Percentiles rank a stretch among this genome's conserved stretches.
phyloP scores from a whole-genome alignment of 2,113 vertebrate genomes.

The Axis porcinus region DNA sequence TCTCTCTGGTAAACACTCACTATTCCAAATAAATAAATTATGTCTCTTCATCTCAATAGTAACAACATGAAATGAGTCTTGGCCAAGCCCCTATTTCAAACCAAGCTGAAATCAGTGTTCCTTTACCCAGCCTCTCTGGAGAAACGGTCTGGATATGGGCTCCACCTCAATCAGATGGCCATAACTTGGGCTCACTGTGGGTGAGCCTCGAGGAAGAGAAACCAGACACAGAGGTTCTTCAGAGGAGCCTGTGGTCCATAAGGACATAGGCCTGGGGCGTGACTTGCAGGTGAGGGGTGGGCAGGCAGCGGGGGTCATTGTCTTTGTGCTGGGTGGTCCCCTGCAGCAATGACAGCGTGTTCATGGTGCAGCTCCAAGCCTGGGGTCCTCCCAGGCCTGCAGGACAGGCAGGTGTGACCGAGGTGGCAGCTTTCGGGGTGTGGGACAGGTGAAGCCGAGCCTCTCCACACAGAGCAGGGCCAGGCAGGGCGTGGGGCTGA shows the following conservation, averaged over 20 bases:
- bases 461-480: background rate
- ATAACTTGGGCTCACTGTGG: background rate
- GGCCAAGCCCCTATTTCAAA: background rate
- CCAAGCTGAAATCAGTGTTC: background rate
- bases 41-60: background rate
- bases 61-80: background rate
- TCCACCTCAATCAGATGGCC: background rate
- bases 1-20: background rate
- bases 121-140: background rate
- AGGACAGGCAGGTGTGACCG: background rate
- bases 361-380: background rate
- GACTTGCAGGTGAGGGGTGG: background rate
- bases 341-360: accelerated
- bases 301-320: background rate
- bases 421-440: background rate
- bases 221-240: background rate
- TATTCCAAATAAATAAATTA: slow-evolving; percentile 42
- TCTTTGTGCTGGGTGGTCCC: background rate
- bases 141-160: background rate
- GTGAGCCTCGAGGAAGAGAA: background rate
- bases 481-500: background rate
- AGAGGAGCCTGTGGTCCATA: no score
- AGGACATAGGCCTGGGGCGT: background rate
- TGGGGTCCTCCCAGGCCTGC: background rate
- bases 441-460: background rate